A percentile compares a stretch with the other conserved stretches of the same genome.
These are phyloP conservation scores for Sitta carolinensis DNA, from an alignment of 2,797 vertebrate genomes.

Conservation along the genomic window DNA sequence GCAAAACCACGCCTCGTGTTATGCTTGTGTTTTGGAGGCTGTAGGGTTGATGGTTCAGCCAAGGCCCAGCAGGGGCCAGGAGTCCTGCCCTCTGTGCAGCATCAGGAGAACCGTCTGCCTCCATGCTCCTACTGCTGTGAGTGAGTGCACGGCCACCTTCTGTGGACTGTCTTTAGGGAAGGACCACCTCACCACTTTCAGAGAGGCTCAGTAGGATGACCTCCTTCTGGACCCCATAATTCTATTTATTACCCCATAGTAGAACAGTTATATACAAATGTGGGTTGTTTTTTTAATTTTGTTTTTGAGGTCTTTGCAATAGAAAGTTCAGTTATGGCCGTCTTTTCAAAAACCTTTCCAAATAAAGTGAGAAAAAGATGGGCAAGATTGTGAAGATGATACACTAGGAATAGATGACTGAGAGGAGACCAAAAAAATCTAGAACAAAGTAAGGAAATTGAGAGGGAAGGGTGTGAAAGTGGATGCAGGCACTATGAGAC, in stretches of 20 bases:
- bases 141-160: neutral
- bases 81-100: neutral
- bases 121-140: fast-evolving
- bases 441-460: neutral
- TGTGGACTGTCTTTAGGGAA: neutral
- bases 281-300: neutral
- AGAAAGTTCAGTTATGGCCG: neutral
- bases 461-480: neutral
- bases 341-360: neutral
- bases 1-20: neutral
- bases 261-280: neutral
- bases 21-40: neutral
- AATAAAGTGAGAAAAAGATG: neutral
- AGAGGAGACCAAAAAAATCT: neutral
- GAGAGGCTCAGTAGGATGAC: neutral
- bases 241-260: neutral
- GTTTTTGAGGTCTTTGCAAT: neutral
- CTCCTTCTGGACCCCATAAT: neutral
- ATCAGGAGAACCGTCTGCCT: fast-evolving
- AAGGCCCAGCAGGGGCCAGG: neutral
- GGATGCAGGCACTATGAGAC: neutral
- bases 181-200: neutral
- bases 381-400: neutral
- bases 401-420: neutral
- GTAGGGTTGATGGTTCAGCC: fast-evolving